A percentile compares a stretch with the other conserved stretches of the same genome.
Conservation (phyloP, 35 echinoderm and acorn worm genomes). For the Apostichopus parvimensis region DNA sequence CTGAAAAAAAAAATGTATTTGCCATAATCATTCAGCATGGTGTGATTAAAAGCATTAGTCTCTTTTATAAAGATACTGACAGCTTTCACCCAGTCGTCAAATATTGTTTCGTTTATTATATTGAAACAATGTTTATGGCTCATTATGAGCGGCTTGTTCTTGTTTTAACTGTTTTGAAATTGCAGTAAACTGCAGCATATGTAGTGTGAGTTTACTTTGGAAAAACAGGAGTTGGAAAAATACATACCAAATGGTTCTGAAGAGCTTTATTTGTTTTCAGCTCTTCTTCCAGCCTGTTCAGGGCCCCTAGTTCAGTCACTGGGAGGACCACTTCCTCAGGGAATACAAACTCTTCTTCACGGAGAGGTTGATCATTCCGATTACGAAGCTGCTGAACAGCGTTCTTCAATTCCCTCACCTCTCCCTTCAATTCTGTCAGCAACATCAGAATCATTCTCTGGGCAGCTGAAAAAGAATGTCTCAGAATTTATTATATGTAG, state of each 20-base stretch:
- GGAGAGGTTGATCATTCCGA: background rate
- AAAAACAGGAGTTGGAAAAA: background rate
- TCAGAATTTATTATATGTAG: background rate
- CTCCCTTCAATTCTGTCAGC: background rate
- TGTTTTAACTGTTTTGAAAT: too few relatives aligned
- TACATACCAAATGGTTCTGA: constrained; percentile 1
- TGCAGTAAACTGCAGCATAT: background rate
- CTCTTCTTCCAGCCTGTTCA: background rate
- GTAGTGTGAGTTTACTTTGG: background rate
- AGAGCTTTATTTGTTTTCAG: background rate
- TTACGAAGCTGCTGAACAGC: background rate
- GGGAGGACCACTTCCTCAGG: background rate
- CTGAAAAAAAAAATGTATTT: too few relatives aligned
- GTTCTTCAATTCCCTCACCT: background rate
- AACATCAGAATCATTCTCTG: constrained; percentile 5
- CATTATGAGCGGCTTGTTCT: too few relatives aligned
- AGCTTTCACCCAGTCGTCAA: too few relatives aligned
- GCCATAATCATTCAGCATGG: too few relatives aligned
- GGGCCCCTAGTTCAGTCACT: background rate
- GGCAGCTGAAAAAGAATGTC: constrained; percentile 3
- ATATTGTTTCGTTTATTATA: too few relatives aligned
- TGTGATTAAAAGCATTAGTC: too few relatives aligned
- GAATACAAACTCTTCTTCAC: background rate
- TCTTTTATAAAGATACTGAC: too few relatives aligned
- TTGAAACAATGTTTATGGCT: too few relatives aligned